Evolutionary conservation across 1,140 invertebrate genomes (phyloP).

Genomic region (Globodera rostochiensis): DNA sequence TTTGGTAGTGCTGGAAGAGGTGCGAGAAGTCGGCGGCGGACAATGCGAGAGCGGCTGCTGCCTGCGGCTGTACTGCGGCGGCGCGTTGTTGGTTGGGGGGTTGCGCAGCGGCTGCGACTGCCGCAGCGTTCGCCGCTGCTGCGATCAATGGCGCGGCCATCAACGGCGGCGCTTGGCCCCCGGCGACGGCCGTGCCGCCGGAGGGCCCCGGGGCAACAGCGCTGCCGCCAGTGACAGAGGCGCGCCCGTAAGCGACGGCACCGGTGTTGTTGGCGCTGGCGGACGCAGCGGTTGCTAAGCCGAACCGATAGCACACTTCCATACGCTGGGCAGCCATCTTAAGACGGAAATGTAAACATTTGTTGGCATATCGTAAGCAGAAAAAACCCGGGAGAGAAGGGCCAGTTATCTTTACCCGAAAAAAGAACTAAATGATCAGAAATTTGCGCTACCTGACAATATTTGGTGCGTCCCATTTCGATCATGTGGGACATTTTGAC

Average conservation of each 20-base stretch:
- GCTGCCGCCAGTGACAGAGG: neutral
- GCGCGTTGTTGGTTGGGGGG: constrained; percentile 34
- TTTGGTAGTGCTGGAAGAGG: constrained; percentile 55
- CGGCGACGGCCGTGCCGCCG: neutral
- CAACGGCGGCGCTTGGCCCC: constrained; percentile 13
- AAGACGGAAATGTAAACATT: neutral
- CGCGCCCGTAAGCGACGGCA: constrained; percentile 9
- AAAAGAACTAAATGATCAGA: neutral
- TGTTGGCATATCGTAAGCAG: neutral
- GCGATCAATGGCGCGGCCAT: constrained; percentile 38
- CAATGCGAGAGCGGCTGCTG: neutral
- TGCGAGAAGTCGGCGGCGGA: constrained; percentile 36
- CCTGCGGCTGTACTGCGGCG: constrained; percentile 33
- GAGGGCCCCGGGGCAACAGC: neutral
- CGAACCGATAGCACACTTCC: constrained; percentile 54
- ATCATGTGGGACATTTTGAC: constrained; percentile 61
- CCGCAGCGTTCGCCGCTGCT: constrained; percentile 18
- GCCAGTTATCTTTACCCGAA: constrained; percentile 9
- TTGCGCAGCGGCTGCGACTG: constrained; percentile 36
- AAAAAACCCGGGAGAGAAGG: constrained; percentile 15
- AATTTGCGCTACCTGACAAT: constrained; percentile 29
- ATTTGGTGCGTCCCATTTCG: constrained; percentile 52
- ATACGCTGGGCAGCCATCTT: constrained; percentile 48
- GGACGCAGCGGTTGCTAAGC: constrained; percentile 28
- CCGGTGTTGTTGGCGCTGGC: neutral